Conservation (phyloP, 1,140 invertebrate genomes). For the Drosophila punjabiensis region DNA sequence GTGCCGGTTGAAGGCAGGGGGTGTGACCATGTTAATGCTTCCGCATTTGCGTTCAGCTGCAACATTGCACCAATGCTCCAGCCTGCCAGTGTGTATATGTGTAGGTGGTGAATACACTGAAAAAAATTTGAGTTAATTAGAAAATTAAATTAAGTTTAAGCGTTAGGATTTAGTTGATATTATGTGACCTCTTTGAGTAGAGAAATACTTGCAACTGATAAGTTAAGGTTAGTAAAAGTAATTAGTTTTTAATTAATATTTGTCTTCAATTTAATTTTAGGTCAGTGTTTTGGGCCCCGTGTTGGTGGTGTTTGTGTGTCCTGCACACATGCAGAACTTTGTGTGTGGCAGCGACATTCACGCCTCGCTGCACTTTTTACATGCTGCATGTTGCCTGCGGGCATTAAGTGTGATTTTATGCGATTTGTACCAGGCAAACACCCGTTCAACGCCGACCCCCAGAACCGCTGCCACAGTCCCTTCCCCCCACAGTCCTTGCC, state of each 20-base stretch:
- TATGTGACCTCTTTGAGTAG: fast-evolving
- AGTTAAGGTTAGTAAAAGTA: neutral
- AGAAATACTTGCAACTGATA: no score
- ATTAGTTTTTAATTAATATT: neutral
- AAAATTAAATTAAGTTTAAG: neutral
- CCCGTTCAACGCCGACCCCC: constrained; percentile 21
- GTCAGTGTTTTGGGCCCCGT: neutral
- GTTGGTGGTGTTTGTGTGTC: constrained; percentile 35
- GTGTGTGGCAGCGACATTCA: constrained; percentile 78
- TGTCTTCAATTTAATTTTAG: neutral
- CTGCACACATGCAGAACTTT: constrained; percentile 62
- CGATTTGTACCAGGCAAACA: constrained; percentile 70
- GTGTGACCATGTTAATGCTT: constrained; percentile 62
- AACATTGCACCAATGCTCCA: constrained; percentile 43
- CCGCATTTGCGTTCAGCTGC: constrained; percentile 69
- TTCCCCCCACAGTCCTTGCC: constrained; percentile 7
- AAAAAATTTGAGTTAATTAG: neutral
- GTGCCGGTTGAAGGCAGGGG: constrained; percentile 3
- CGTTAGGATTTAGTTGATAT: neutral
- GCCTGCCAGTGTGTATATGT: constrained; percentile 4
- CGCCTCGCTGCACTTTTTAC: constrained; percentile 75
- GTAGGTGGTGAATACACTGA: constrained; percentile 8
- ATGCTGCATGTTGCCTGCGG: constrained; percentile 76
- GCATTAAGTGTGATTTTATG: constrained; percentile 83
- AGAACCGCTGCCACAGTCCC: neutral